Evolutionary conservation across 2,888 invertebrate species (phyloP).

Genomic region (Baccha elongata): DNA sequence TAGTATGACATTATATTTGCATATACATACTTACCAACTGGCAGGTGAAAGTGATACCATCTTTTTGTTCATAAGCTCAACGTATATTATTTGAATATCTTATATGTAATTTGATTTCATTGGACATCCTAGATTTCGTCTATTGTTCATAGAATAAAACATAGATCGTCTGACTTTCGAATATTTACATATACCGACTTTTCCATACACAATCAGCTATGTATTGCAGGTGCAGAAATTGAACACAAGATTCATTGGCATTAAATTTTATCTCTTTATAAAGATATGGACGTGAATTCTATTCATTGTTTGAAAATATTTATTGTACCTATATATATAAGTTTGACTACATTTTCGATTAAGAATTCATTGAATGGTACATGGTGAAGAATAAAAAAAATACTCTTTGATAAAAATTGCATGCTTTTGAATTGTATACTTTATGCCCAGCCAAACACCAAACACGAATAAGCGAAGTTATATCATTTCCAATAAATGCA

Average conservation of each 20-base stretch:
- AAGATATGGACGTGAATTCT: background rate
- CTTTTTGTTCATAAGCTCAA: slow-evolving; percentile 10
- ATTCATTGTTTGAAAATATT: slow-evolving; percentile 2
- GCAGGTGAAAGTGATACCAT: slow-evolving; percentile 22
- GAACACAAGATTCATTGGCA: slow-evolving; percentile 57
- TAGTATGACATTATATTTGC: slow-evolving; percentile 1
- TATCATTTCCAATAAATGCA: too few species aligned
- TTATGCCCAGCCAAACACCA: too few species aligned
- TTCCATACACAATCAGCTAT: background rate
- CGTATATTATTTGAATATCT: slow-evolving; percentile 55
- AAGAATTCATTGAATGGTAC: too few species aligned
- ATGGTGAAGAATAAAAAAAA: too few species aligned
- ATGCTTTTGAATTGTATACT: too few species aligned
- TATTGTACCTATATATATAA: too few species aligned
- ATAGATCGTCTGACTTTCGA: background rate
- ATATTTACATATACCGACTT: background rate
- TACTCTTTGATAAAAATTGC: too few species aligned
- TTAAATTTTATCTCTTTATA: slow-evolving; percentile 26
- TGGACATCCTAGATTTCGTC: slow-evolving; percentile 60
- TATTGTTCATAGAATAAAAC: slow-evolving; percentile 58
- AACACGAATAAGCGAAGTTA: too few species aligned
- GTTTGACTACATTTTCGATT: too few species aligned
- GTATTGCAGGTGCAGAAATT: slow-evolving; percentile 57
- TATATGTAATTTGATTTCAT: slow-evolving; percentile 69
- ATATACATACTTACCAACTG: too few species aligned